Evolutionary conservation across 2,797 vertebrate species (phyloP), one percentile per base, ranked within the genome.

Genomic region (Mus minutoides): DNA sequence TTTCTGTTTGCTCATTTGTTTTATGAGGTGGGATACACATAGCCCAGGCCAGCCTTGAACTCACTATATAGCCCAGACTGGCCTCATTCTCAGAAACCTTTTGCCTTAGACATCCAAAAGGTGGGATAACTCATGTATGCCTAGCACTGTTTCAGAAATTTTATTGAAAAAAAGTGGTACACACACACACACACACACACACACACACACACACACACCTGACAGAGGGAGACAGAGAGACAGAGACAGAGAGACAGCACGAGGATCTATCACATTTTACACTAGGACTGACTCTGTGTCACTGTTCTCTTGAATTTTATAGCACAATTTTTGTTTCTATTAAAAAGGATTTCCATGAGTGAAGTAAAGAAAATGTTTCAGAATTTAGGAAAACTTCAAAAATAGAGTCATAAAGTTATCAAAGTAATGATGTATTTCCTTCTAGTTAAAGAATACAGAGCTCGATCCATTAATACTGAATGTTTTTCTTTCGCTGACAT

Each of bases 391-490:
- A 95, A 93, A 58, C 64, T 83, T 94, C 14, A 76, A 94, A 86
- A 69, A 75, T 31, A 76, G 31, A 52, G 86, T 52, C 56, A 60
- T 91, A 87, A 95, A 94, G 60, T 84, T 37, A 2, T 88, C 94
- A 91, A 91, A 89, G 95, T 88, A 95, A 87, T 92, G 96, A 56
- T 87, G 11, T 0, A 52, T 87, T 95, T 96, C 77, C 64, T 92
- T 62, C 62, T 80, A 85, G 69, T 73, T 29, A 95, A 97, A 77
- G 88, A 95, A 69, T 92, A 79, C 94, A 49, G 97, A 97, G 92
- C 97, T 64, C 29, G 64, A 96, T 85, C 87, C 19, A 84, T 37
- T 94, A 96, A 88, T 84, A 96, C 11, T 85, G 24, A 29, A 91
- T 97, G 60, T 49, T 95, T 96, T 93, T 88, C 56, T 92, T 87